Evolutionary conservation across 2,113 vertebrate species (phyloP), one percentile per base, ranked within the genome.

Genomic region (Perccottus glenii): DNA sequence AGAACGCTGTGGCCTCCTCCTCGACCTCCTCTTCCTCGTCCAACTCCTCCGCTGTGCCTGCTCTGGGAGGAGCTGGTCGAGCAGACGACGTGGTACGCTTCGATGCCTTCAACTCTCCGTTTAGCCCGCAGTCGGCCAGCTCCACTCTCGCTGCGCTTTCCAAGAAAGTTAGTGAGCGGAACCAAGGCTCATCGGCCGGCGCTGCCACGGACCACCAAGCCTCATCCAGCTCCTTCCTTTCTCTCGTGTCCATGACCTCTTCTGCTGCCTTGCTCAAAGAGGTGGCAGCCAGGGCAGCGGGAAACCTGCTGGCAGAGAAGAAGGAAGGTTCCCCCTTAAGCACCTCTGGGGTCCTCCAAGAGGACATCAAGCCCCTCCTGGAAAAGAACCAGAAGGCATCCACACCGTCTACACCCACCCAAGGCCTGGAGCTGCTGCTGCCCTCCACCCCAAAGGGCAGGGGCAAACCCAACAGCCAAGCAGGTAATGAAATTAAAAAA

Each of bases 111-210:
- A 93, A 94, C 65, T 97, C 98, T 4, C 96, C 97, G 14, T 99
- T 99, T 78, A 98, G 94, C 92, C 95, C 97, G 0, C 98, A 99
- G 92, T 99, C 98, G 2, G 98, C 98, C 74, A 99, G 98, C 86
- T 99, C 98, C 74, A 98, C 98, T 0, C 91, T 99, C 61, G 98
- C 98, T 46, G 98, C 98, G 15, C 91, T 99, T 75, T 99, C 98
- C 89, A 99, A 99, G 94, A 99, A 99, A 92, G 98, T 99, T 80
- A 98, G 96, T 6, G 97, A 99, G 90, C 92, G 98, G 82, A 95
- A 94, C 81, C 90, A 96, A 88, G 93, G 93, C 55, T 93, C 95
- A 88, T 88, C 87, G 8, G 60, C 83, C 67, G 69, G 67, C 6
- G 67, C 81, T 44, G 68, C 84, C 80, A 53, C 80, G 2, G 96